A percentile compares a stretch with the other conserved stretches of the same genome.
phyloP scores from a whole-genome alignment of 2,113 vertebrate species.

The Anarhynchus alexandrinus region DNA sequence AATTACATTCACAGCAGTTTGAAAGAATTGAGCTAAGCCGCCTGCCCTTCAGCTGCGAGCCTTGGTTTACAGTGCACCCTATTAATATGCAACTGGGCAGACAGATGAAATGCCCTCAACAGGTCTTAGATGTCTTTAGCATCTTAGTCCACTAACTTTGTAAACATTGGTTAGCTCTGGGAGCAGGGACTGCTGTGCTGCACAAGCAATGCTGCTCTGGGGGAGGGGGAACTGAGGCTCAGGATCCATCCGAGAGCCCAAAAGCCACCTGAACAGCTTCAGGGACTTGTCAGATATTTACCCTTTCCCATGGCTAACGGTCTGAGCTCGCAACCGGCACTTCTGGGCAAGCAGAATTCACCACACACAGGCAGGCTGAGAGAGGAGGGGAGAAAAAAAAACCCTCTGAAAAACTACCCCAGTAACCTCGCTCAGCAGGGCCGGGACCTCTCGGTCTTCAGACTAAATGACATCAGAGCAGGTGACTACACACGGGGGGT shows the following conservation, averaged over 20 bases:
- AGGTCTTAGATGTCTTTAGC: conserved; percentile 57
- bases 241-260: background rate
- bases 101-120: conserved; percentile 59
- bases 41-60: conserved; percentile 60
- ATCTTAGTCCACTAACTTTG: conserved; percentile 46
- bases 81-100: conserved; percentile 63
- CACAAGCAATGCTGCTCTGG: background rate
- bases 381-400: background rate
- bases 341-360: background rate
- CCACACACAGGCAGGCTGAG: background rate
- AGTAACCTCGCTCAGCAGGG: background rate
- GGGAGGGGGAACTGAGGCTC: background rate
- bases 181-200: background rate
- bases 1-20: conserved; percentile 65
- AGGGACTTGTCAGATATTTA: background rate
- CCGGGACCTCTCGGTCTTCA: background rate
- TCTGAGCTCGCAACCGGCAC: background rate
- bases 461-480: conserved; percentile 6
- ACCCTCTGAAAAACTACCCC: background rate
- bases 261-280: background rate
- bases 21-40: conserved; percentile 63
- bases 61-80: conserved; percentile 46
- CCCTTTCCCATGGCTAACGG: background rate
- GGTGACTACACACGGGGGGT: background rate
- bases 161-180: conserved; percentile 36